A percentile compares a stretch with the other conserved stretches of the same genome.
Conservation (phyloP, 2,113 vertebrate species). For the Rhea americana region DNA sequence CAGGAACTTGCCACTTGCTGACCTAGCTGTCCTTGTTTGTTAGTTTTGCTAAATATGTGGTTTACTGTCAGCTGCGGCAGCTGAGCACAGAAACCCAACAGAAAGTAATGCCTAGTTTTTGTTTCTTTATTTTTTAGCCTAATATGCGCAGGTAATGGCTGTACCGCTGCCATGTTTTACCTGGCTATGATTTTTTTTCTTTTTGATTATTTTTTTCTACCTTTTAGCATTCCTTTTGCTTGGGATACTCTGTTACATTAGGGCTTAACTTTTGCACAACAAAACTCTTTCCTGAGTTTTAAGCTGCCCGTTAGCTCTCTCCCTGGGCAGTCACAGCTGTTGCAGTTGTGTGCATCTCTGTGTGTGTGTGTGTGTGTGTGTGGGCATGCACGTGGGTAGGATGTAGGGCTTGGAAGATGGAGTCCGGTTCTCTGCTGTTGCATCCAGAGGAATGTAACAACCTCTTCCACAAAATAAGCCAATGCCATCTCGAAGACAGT, state of each 20-base stretch:
- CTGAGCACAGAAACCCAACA: slow-evolving; percentile 33
- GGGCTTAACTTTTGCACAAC: not conserved
- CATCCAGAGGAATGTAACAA: not conserved
- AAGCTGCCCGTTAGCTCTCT: not conserved
- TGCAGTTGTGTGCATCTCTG: not conserved
- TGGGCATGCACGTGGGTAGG: not conserved
- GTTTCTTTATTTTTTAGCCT: not conserved
- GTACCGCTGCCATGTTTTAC: not conserved
- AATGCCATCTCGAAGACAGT: not conserved
- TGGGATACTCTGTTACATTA: not conserved
- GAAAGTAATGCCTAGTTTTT: not conserved
- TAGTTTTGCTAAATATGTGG: not conserved
- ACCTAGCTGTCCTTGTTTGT: not conserved
- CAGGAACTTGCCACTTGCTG: not conserved
- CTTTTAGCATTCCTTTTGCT: not conserved
- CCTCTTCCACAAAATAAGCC: not conserved
- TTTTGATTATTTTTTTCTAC: not conserved
- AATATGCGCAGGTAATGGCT: not conserved
- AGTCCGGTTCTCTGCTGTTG: not conserved
- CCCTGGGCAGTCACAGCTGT: too few species aligned
- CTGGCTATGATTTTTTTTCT: not conserved
- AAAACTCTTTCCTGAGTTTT: not conserved
- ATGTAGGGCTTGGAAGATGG: not conserved
- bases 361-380: not conserved
- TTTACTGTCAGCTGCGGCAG: not conserved